phyloP scores from a whole-genome alignment of 1,140 invertebrate genomes.

The Chionoecetes opilio region DNA sequence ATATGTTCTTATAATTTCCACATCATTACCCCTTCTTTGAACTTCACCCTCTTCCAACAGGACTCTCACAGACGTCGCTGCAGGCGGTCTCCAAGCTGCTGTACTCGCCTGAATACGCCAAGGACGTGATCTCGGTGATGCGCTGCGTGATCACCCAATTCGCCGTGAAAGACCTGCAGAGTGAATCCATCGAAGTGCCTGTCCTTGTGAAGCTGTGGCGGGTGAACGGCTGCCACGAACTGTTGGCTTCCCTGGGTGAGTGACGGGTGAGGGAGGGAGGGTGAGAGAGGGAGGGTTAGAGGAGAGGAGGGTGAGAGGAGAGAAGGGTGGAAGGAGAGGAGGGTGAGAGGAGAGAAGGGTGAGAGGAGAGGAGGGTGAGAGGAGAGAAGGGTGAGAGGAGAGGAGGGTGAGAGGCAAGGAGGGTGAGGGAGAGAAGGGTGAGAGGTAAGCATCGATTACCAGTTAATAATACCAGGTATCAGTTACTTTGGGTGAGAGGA shows the following conservation, averaged over 20 bases:
- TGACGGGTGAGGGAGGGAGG: neutral
- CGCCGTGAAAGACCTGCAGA: conserved; percentile 88
- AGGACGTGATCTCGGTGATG: conserved; percentile 94
- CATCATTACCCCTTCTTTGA: too few species aligned
- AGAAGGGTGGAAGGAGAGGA: neutral
- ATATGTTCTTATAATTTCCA: neutral
- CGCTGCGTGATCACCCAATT: conserved; percentile 90
- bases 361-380: neutral
- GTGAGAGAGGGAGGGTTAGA: too few species aligned
- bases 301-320: neutral
- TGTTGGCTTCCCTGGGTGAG: conserved; percentile 92
- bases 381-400: neutral
- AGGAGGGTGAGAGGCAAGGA: too few species aligned
- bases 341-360: too few species aligned
- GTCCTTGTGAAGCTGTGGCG: conserved; percentile 95
- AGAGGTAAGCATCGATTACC: too few species aligned
- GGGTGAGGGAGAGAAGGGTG: neutral
- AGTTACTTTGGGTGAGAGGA: too few species aligned
- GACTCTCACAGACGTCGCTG: conserved; percentile 90
- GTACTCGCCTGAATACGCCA: conserved; percentile 90
- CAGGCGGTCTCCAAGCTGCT: conserved; percentile 92
- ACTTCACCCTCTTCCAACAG: conserved; percentile 83
- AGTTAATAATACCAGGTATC: too few species aligned
- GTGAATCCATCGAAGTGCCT: conserved; percentile 90
- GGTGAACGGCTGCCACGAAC: conserved; percentile 95